A percentile compares a stretch with the other conserved stretches of the same genome.
Conservation (phyloP, 1,140 invertebrate species). For the Apis laboriosa region DNA sequence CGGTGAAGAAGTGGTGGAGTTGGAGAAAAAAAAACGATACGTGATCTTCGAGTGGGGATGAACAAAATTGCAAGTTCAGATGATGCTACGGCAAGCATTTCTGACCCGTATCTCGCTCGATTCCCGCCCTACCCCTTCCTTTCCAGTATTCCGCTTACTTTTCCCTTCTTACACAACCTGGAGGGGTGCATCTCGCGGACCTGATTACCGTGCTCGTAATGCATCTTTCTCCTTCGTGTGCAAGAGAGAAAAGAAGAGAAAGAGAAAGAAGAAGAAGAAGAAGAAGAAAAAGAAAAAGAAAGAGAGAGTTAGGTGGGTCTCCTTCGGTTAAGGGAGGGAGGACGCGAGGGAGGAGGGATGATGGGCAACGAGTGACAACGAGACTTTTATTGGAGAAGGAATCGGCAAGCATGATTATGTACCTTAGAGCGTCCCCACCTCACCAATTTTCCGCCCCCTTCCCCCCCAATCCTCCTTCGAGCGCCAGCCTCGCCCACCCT, state of each 20-base stretch:
- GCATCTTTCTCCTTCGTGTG: slow-evolving; percentile 74
- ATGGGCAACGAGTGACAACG: slow-evolving; percentile 74
- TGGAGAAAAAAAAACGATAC: background rate
- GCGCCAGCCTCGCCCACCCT: slow-evolving; percentile 18
- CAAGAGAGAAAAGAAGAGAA: slow-evolving; percentile 50
- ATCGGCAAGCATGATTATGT: slow-evolving; percentile 81
- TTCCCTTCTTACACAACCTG: slow-evolving; percentile 56
- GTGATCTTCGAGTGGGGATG: slow-evolving; percentile 67
- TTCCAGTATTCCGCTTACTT: slow-evolving; percentile 33
- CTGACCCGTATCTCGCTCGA: slow-evolving; percentile 76
- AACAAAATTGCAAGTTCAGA: slow-evolving; percentile 78
- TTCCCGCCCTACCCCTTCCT: slow-evolving; percentile 62
- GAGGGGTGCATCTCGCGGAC: slow-evolving; percentile 63
- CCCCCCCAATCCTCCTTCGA: slow-evolving; percentile 23
- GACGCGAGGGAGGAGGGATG: background rate
- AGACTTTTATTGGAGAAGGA: slow-evolving; percentile 81
- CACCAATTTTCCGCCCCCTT: slow-evolving; percentile 51
- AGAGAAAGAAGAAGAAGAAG: background rate
- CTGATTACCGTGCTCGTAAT: slow-evolving; percentile 61
- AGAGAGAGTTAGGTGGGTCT: slow-evolving; percentile 30
- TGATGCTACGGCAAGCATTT: slow-evolving; percentile 77
- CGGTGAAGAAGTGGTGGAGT: background rate
- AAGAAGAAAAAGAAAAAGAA: background rate
- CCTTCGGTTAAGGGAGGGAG: slow-evolving; percentile 1
- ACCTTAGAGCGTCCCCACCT: slow-evolving; percentile 76